A percentile compares a stretch with the other conserved stretches of the same genome.
These are phyloP conservation scores for Neomonachus schauinslandi DNA, from an alignment of 2,113 vertebrate genomes.

Conservation along the genomic window DNA sequence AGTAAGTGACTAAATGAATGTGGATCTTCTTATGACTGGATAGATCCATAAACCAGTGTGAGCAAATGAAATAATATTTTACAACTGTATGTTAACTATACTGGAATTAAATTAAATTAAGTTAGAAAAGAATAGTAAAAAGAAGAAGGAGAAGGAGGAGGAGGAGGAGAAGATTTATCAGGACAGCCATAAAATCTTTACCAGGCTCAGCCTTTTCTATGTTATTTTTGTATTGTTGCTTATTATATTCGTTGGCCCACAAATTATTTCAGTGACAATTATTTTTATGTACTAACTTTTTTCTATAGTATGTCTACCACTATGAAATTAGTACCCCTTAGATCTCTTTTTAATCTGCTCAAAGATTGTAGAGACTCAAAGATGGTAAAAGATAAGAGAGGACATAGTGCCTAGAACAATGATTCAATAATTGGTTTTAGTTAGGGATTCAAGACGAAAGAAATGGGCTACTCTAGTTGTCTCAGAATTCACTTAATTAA, in stretches of 20 bases:
- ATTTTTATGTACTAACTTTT: slow-evolving; percentile 7
- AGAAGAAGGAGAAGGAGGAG: background rate
- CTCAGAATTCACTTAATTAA: background rate
- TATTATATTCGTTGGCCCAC: background rate
- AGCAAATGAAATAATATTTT: background rate
- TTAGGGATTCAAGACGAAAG: background rate
- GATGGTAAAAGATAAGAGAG: background rate
- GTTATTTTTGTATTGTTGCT: background rate
- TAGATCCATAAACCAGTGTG: background rate
- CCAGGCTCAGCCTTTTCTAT: background rate
- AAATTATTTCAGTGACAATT: background rate
- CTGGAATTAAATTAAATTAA: background rate
- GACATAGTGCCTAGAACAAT: background rate
- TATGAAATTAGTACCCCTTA: background rate
- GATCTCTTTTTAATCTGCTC: background rate
- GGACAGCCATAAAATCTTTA: background rate
- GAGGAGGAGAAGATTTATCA: background rate
- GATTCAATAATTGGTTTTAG: background rate
- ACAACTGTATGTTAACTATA: background rate
- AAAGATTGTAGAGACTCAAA: background rate
- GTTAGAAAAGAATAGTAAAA: background rate
- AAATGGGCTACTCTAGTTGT: background rate
- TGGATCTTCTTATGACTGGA: background rate
- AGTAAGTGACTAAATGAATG: background rate
- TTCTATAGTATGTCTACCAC: background rate